These are phyloP conservation scores for Brachypodius melanocephalos DNA, from an alignment of 2,113 vertebrate species.

Conservation along the genomic window DNA sequence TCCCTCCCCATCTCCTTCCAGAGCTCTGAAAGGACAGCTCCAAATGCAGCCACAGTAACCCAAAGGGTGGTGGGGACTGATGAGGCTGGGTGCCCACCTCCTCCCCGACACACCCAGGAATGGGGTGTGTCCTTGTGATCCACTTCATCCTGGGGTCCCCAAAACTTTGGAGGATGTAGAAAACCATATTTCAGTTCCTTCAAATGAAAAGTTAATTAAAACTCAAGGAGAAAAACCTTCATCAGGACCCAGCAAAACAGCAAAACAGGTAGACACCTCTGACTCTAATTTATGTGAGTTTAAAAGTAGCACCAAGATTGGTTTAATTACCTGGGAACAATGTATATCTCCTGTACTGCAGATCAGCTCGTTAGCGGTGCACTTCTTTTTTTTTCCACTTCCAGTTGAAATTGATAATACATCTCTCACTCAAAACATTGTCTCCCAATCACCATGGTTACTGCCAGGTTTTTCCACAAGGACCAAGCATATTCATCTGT, in stretches of 20 bases:
- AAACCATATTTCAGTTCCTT: background rate
- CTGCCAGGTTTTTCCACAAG: constrained; percentile 65
- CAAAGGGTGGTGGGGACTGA: background rate
- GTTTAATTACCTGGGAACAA: constrained; percentile 64
- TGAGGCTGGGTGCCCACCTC: background rate
- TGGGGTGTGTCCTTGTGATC: background rate
- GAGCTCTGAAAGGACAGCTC: background rate
- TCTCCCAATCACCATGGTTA: constrained; percentile 76
- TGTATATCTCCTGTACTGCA: constrained; percentile 14
- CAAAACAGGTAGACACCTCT: constrained; percentile 2
- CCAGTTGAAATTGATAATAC: constrained; percentile 62
- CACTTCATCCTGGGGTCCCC: background rate
- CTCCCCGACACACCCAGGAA: accelerated
- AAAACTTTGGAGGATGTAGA: background rate
- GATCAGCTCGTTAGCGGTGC: constrained; percentile 44
- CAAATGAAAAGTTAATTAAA: constrained; percentile 16
- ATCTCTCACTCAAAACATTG: constrained; percentile 64
- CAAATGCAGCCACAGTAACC: background rate
- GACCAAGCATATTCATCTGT: constrained; percentile 69
- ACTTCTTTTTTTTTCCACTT: background rate
- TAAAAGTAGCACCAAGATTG: constrained; percentile 13
- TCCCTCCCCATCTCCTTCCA: background rate
- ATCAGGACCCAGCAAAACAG: background rate
- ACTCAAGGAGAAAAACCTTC: background rate
- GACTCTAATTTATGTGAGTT: constrained; percentile 30